Evolutionary conservation across 1,140 invertebrate species (phyloP).

Genomic region (Heliconius eleuchia): DNA sequence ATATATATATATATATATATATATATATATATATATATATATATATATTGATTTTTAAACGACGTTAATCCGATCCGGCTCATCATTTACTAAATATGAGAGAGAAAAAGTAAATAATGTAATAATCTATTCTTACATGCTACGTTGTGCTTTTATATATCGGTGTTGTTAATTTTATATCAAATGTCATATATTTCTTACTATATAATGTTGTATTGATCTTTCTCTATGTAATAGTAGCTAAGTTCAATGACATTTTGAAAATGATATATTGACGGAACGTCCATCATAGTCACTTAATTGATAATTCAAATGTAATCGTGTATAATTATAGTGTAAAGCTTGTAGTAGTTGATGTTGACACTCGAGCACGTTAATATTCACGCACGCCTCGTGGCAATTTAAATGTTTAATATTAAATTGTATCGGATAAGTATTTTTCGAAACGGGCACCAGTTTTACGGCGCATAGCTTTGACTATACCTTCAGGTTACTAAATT

Average conservation of each 20-base stretch:
- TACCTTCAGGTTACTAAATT: conserved; percentile 24
- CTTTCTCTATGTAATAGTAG: neutral
- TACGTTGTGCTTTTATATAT: conserved; percentile 9
- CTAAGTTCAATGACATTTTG: neutral
- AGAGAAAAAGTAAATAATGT: neutral
- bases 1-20: no score
- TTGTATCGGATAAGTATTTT: conserved; percentile 20
- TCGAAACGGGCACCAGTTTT: conserved; percentile 24
- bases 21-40: no score
- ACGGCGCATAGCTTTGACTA: conserved; percentile 25
- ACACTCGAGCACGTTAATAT: conserved; percentile 18
- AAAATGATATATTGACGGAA: neutral
- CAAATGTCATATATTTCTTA: neutral
- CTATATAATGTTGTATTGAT: neutral
- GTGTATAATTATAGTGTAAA: conserved; percentile 11
- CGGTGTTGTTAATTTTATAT: conserved; percentile 1
- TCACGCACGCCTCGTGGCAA: conserved; percentile 12
- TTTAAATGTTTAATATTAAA: neutral
- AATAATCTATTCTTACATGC: neutral
- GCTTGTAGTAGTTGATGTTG: conserved; percentile 21
- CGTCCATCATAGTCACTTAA: conserved; percentile 16
- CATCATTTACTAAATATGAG: conserved; percentile 12
- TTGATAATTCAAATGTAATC: conserved; percentile 17
- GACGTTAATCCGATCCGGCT: neutral
- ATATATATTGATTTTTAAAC: neutral